Percentiles rank a stretch among this genome's conserved stretches.
Evolutionary conservation across 2,797 vertebrate species (phyloP).

Genomic region (Carcharodon carcharias): DNA sequence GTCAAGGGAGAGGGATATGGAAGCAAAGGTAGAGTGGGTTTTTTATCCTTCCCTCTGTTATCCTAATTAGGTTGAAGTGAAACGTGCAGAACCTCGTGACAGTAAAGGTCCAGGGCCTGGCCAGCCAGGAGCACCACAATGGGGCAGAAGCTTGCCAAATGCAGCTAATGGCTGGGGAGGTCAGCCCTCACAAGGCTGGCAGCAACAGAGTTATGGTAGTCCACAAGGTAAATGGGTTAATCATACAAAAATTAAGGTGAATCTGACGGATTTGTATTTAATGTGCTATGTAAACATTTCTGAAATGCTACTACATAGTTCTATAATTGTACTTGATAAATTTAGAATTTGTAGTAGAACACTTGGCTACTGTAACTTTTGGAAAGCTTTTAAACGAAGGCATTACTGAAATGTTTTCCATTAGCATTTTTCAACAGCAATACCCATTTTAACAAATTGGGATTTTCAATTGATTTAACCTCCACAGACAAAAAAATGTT

Average conservation of each 20-base stretch:
- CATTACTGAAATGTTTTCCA: not conserved
- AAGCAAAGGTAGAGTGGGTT: slow-evolving; percentile 40
- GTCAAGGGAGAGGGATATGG: slow-evolving; percentile 61
- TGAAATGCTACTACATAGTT: not conserved
- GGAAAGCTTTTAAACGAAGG: not conserved
- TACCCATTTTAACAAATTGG: not conserved
- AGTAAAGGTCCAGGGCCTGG: slow-evolving; percentile 84
- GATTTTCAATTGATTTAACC: not conserved
- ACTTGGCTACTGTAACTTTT: not conserved
- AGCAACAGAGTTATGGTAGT: slow-evolving; percentile 75
- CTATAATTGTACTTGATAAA: not conserved
- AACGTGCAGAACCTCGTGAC: slow-evolving; percentile 94
- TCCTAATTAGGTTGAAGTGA: slow-evolving; percentile 93
- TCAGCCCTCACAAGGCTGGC: slow-evolving; percentile 89
- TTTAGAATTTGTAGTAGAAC: not conserved
- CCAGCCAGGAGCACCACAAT: slow-evolving; percentile 82
- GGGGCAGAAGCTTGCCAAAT: slow-evolving; percentile 86
- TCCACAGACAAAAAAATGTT: not conserved
- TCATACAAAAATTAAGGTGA: not conserved
- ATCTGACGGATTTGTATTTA: not conserved
- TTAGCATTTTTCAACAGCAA: not conserved
- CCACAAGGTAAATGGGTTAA: slow-evolving; percentile 78
- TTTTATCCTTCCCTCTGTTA: slow-evolving; percentile 64
- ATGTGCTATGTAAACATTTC: not conserved
- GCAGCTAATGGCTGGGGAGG: slow-evolving; percentile 97